phyloP scores from a whole-genome alignment of 2,888 invertebrate genomes.

The Capitulum mitella region DNA sequence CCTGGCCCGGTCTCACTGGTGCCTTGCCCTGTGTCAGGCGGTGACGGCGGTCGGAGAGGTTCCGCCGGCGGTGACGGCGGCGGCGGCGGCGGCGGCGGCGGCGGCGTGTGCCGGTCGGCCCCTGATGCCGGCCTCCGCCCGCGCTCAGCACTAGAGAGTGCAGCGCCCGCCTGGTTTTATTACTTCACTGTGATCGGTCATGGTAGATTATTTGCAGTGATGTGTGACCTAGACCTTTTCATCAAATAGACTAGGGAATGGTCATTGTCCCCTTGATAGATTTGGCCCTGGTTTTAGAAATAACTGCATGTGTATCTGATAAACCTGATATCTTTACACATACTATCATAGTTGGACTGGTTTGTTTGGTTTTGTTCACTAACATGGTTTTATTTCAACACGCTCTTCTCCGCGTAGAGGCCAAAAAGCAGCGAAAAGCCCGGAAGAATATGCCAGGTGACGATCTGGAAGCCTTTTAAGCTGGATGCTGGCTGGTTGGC shows the following conservation, averaged over 20 bases:
- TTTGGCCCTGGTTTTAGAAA: slow-evolving; percentile 8
- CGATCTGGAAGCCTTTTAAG: slow-evolving; percentile 34
- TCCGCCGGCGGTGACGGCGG: neutral
- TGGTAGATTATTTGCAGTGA: slow-evolving; percentile 10
- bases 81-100: neutral
- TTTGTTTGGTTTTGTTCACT: slow-evolving; percentile 25
- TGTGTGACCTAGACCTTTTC: slow-evolving; percentile 21
- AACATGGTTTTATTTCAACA: slow-evolving; percentile 24
- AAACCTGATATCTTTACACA: slow-evolving; percentile 19
- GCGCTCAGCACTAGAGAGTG: neutral
- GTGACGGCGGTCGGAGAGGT: neutral
- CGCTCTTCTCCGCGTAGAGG: slow-evolving; percentile 54
- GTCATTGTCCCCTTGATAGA: slow-evolving; percentile 20
- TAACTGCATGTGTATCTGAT: slow-evolving; percentile 24
- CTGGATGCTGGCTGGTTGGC: slow-evolving; percentile 33
- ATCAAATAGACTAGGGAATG: slow-evolving; percentile 23
- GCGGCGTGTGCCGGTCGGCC: neutral
- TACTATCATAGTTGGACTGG: neutral
- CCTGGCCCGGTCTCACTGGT: neutral
- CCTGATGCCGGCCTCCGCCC: neutral
- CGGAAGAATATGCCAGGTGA: slow-evolving; percentile 52
- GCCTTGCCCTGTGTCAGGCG: neutral
- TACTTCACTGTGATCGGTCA: neutral
- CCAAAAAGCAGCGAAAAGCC: slow-evolving; percentile 91
- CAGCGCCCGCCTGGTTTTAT: neutral